Evolutionary conservation across 2,797 vertebrate genomes (phyloP).

Genomic region (Betta splendens): DNA sequence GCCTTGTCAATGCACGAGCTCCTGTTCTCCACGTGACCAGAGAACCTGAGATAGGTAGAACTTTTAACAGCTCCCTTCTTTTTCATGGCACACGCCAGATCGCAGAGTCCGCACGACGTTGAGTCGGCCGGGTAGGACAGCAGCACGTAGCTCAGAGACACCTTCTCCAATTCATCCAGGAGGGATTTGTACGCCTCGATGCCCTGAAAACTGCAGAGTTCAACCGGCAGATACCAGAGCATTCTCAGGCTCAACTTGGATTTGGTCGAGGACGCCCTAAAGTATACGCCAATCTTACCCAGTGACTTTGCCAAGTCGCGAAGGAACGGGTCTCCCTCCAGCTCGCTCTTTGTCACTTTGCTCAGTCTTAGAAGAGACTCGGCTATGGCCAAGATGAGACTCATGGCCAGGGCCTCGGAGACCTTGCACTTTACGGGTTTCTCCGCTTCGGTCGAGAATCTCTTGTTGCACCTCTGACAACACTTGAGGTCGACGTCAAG

Average conservation of each 20-base stretch:
- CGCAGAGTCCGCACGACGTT: not conserved
- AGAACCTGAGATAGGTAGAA: not conserved
- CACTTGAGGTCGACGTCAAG: conserved; percentile 27
- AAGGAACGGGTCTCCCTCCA: not conserved
- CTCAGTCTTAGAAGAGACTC: not conserved
- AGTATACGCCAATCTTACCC: conserved; percentile 11
- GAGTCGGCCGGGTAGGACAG: not conserved
- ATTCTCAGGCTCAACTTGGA: conserved; percentile 4
- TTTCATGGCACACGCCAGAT: too few species aligned
- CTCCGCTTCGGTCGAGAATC: not conserved
- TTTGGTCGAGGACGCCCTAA: not conserved
- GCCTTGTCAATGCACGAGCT: not conserved
- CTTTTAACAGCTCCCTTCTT: too few species aligned
- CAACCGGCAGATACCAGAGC: conserved; percentile 13
- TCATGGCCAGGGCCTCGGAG: not conserved
- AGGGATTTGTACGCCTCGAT: conserved; percentile 3
- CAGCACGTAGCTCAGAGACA: not conserved
- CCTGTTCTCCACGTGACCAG: not conserved
- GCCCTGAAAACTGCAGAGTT: not conserved
- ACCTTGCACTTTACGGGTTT: conserved; percentile 1
- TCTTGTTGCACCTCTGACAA: conserved; percentile 3
- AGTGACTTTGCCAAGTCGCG: not conserved
- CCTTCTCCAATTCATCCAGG: conserved; percentile 9
- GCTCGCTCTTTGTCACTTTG: not conserved
- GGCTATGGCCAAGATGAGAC: conserved; percentile 15